Base-by-base conservation (phyloP, 2,113 vertebrate genomes). In the Lepus americanus region DNA sequence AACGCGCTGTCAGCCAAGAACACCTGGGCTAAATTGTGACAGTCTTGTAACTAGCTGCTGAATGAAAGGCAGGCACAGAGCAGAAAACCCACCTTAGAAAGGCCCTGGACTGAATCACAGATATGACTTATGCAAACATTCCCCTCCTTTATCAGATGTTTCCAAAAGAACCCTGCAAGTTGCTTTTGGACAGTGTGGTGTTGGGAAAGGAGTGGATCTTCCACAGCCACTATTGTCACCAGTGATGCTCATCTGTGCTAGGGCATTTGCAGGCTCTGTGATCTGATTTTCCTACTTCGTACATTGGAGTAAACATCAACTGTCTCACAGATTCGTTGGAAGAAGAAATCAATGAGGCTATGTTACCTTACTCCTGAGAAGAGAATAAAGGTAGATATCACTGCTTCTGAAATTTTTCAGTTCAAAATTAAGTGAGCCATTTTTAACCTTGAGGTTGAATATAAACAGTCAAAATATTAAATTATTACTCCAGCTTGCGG, bases 1-100 rank as follows among this genome's bases (percentile, higher is more conserved):
- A 90, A 55, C 23, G 84, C 90, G 12, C 90, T 92, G 64, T 85
- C 33, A 44, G 69, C 44, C 92, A 59, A 77, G 51, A 93, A 51
- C 61, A 83, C 76, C 90, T 83, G 77, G 63, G 51, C 72, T 94
- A 87, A 69, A 78, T 5, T 44, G 63, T 49, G 73, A 27, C 64
- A 66, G 39, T 36, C 84, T 92, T 61, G 3, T 27, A 39, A 16
- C 6, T 3, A 3, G 10, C 55, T 33, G 12, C 55, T 44, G 13
- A 90, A 64, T 17, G 64, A 74, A 63, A 44, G 31, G 9, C 23
- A 72, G 7, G 2, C 55, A 20, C n/a, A 5, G 27, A 33, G 9
- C n/a, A 76, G 53, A 67, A 74, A 64, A 83, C 36, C 11, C 16
- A 19, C 59, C 81, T 63, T 33, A 19, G 23, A 74, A 77, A 17